Evolutionary conservation across 1,140 invertebrate species (phyloP).

Genomic region (Ceratosolen solmsi): DNA sequence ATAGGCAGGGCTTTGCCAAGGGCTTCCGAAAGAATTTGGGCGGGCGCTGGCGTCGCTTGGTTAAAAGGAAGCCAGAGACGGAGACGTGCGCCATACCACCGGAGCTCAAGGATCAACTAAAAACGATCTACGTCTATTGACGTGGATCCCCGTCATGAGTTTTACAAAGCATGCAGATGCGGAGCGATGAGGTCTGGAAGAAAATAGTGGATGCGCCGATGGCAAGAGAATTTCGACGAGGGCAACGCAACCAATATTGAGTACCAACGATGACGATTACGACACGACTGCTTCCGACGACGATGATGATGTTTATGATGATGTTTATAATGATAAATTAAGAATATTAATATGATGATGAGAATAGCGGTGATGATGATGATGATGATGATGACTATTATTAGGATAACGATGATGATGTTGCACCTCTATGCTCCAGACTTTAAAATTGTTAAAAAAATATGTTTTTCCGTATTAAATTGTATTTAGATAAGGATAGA

Average conservation of each 20-base stretch:
- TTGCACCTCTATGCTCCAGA: background rate
- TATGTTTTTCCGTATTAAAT: slow-evolving; percentile 61
- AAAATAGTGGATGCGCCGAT: too few relatives aligned
- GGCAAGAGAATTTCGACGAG: too few relatives aligned
- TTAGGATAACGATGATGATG: background rate
- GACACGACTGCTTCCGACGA: too few relatives aligned
- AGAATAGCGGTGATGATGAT: background rate
- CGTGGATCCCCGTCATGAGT: background rate
- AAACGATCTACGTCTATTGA: slow-evolving; percentile 91
- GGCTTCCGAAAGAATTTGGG: slow-evolving; percentile 87
- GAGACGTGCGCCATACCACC: slow-evolving; percentile 88
- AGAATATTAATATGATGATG: background rate
- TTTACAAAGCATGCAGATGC: background rate
- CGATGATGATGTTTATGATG: background rate
- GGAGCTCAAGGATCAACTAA: slow-evolving; percentile 88
- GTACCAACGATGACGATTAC: too few relatives aligned
- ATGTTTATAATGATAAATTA: background rate
- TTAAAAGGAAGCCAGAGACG: slow-evolving; percentile 85
- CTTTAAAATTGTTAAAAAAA: slow-evolving; percentile 40
- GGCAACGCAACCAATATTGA: too few relatives aligned
- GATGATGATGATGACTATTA: background rate
- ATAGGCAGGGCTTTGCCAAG: slow-evolving; percentile 82
- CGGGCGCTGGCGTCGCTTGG: slow-evolving; percentile 85
- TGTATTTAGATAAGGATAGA: slow-evolving; percentile 48
- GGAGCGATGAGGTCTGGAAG: too few relatives aligned